Base-by-base conservation (phyloP, 1,140 invertebrate genomes). In the Lepidurus arcticus region DNA sequence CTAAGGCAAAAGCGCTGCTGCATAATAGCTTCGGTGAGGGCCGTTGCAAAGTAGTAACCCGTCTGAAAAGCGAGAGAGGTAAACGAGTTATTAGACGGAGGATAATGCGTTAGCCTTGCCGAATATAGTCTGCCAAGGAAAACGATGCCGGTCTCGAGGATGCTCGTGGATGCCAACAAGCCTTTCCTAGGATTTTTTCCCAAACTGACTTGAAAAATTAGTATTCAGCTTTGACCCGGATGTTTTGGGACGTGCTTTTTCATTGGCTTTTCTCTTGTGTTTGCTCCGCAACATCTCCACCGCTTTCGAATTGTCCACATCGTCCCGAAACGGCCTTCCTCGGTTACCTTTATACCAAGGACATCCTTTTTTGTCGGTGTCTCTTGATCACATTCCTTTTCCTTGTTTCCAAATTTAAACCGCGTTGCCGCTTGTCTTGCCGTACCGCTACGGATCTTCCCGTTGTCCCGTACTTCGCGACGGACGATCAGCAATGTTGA, bases 71-170 rank as follows among this genome's bases (percentile, higher is more conserved):
- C 53, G 16, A 65, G 53, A 65, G 53, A 65, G 53, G 53, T 65
- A 65, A 65, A 65, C 53, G 53, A 65, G 53, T 65, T 65, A 65
- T 65, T 65, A 65, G 53, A 65, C 53, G 21, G 53, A 65, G 53
- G 16, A 65, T 65, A 65, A 65, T 21, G 53, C 0, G 16, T 21
- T 65, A 65, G 53, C 21, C 53, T 65, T 65, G 53, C 53, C 8
- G 9, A 65, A 16, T 65, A 65, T 65, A 65, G 53, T 65, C 53
- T 13, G 53, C 16, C 21, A 65, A 21, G 34, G 34, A 34, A 65
- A 65, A 65, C n/a, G 21, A 65, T 65, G 53, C 53, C 53, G 53
- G 8, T 13, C 21, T 65, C 0, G 53, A 65, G 53, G 16, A 21
- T 65, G 53, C 13, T 65, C 16, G 16, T 65, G 53, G 53, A 65